A percentile compares a stretch with the other conserved stretches of the same genome.
These are phyloP conservation scores for Norana najaformis DNA, from an alignment of 2,888 invertebrate genomes.

Conservation along the genomic window DNA sequence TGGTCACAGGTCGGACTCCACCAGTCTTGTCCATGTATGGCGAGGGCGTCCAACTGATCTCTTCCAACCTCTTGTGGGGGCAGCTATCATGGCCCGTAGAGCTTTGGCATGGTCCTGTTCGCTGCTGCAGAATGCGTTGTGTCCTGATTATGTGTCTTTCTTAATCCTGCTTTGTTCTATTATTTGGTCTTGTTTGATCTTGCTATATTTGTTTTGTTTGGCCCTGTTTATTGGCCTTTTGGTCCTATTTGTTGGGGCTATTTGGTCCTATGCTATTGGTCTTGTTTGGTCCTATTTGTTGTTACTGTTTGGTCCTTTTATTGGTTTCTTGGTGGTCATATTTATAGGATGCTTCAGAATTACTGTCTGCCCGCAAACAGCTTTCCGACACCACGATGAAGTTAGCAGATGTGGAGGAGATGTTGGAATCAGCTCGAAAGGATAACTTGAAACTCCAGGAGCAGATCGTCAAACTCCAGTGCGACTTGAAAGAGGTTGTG, in stretches of 20 bases:
- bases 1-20: too few relatives aligned
- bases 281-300: neutral
- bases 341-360: slow-evolving; percentile 14
- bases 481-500: slow-evolving; percentile 72
- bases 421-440: slow-evolving; percentile 83
- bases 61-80: too few relatives aligned
- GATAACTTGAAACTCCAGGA: slow-evolving; percentile 79
- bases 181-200: neutral
- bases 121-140: too few relatives aligned
- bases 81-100: too few relatives aligned
- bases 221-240: neutral
- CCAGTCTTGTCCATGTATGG: too few relatives aligned
- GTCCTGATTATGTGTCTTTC: too few relatives aligned
- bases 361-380: slow-evolving; percentile 2
- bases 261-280: too few relatives aligned
- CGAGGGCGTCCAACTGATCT: too few relatives aligned
- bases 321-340: neutral
- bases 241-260: neutral
- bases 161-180: neutral
- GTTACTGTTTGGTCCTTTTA: neutral
- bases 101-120: too few relatives aligned
- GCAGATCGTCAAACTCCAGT: slow-evolving; percentile 83
- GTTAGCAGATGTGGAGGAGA: slow-evolving; percentile 87
- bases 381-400: slow-evolving; percentile 41
- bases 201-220: neutral